Conservation (phyloP, 2,113 vertebrate genomes). For the Ailuropoda melanoleuca region DNA sequence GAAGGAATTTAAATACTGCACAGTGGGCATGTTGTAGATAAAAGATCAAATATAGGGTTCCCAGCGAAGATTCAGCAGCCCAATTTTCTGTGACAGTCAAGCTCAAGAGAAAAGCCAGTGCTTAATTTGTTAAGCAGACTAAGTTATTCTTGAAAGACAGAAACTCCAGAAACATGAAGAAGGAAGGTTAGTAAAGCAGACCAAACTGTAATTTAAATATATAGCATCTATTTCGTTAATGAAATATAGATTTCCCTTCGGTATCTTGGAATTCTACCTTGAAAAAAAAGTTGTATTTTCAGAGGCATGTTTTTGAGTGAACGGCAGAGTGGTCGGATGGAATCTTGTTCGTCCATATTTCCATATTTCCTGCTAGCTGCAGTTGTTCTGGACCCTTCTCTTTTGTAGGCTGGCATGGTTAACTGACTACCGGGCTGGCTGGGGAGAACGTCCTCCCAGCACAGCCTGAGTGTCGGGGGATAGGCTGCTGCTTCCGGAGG, state of each 20-base stretch:
- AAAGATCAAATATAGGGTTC: constrained; percentile 19
- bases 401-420: neutral
- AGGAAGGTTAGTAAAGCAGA: neutral
- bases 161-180: neutral
- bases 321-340: neutral
- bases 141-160: neutral
- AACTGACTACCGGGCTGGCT: neutral
- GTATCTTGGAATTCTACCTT: neutral
- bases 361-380: neutral
- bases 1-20: neutral
- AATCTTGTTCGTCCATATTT: neutral
- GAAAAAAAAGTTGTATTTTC: neutral
- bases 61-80: neutral
- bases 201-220: neutral
- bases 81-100: neutral
- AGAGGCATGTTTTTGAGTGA: neutral
- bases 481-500: neutral
- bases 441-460: neutral
- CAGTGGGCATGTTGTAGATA: neutral
- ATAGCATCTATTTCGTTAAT: neutral
- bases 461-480: neutral
- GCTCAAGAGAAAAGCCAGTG: neutral
- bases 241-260: neutral
- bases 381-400: neutral
- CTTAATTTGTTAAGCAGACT: neutral